Conservation (phyloP, 1,140 invertebrate genomes). For the Rhyzopertha dominica region DNA sequence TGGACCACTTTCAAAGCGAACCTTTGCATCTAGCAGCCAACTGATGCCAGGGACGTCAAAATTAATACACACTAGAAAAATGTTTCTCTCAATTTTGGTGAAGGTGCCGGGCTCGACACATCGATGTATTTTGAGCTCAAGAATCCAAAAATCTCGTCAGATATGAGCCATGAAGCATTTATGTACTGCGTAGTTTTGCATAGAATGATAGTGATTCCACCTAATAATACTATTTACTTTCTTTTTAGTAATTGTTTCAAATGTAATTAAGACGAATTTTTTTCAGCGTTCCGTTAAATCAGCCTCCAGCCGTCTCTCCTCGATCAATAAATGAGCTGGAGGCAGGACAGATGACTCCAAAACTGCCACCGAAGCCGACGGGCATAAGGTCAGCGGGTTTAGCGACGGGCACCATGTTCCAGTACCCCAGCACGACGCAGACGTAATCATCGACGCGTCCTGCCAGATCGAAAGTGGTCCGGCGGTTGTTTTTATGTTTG, state of each 20-base stretch:
- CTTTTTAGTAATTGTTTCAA: too few species aligned
- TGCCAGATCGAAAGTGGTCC: not conserved
- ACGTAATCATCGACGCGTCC: slow-evolving; percentile 23
- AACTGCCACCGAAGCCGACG: slow-evolving; percentile 37
- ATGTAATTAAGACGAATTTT: too few species aligned
- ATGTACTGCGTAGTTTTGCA: not conserved
- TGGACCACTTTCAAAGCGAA: not conserved
- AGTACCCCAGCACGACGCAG: slow-evolving; percentile 41
- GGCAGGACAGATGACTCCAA: slow-evolving; percentile 37
- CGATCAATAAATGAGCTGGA: slow-evolving; percentile 32
- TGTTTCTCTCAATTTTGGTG: not conserved
- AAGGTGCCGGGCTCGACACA: too few species aligned
- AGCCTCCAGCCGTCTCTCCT: slow-evolving; percentile 36
- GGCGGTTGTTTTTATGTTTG: not conserved
- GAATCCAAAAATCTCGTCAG: too few species aligned
- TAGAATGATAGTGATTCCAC: not conserved
- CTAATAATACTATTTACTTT: not conserved
- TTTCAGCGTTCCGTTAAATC: slow-evolving; percentile 23
- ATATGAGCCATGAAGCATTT: not conserved
- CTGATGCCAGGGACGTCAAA: slow-evolving; percentile 10
- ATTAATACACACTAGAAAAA: not conserved
- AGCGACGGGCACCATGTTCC: slow-evolving; percentile 39
- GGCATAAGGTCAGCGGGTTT: slow-evolving; percentile 38
- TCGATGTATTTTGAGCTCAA: too few species aligned
- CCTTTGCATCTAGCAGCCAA: slow-evolving; percentile 12